Evolutionary conservation across 1,140 invertebrate genomes (phyloP).

Genomic region (Dinoponera quadriceps): DNA sequence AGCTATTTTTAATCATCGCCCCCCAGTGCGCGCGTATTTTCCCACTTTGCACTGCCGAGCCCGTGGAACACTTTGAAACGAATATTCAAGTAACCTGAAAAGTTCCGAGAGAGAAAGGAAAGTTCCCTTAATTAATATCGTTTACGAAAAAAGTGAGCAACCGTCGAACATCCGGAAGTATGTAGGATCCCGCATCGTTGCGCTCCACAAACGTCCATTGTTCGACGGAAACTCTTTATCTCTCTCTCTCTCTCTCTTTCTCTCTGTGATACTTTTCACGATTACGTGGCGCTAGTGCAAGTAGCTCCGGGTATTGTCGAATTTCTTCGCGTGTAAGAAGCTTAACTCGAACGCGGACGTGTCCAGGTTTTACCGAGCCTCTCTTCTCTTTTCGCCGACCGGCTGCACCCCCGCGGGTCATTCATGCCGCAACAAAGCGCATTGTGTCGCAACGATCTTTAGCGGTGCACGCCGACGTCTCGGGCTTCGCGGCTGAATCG

Average conservation of each 20-base stretch:
- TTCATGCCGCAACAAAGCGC: constrained; percentile 30
- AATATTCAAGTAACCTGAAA: not conserved
- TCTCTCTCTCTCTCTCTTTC: too few relatives aligned
- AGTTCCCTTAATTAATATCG: not conserved
- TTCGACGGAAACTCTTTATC: constrained; percentile 9
- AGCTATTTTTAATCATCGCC: constrained; percentile 18
- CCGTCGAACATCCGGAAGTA: not conserved
- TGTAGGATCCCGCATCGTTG: not conserved
- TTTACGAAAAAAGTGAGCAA: not conserved
- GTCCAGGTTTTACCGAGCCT: constrained; percentile 45
- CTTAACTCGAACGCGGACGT: constrained; percentile 47
- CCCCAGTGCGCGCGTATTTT: too few relatives aligned
- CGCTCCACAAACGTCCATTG: constrained; percentile 4
- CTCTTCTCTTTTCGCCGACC: constrained; percentile 7
- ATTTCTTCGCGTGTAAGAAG: constrained; percentile 57
- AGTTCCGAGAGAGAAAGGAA: too few relatives aligned
- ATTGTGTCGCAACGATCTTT: constrained; percentile 44
- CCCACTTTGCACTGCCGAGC: not conserved
- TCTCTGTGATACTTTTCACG: not conserved
- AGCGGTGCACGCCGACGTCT: constrained; percentile 10
- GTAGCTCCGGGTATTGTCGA: constrained; percentile 38
- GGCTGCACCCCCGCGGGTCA: not conserved
- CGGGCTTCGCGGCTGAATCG: constrained; percentile 24
- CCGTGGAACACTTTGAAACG: not conserved
- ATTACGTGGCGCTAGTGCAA: constrained; percentile 23